Conservation (phyloP, 92 coral and sea anemone genomes). For the Actinernus sp. region DNA sequence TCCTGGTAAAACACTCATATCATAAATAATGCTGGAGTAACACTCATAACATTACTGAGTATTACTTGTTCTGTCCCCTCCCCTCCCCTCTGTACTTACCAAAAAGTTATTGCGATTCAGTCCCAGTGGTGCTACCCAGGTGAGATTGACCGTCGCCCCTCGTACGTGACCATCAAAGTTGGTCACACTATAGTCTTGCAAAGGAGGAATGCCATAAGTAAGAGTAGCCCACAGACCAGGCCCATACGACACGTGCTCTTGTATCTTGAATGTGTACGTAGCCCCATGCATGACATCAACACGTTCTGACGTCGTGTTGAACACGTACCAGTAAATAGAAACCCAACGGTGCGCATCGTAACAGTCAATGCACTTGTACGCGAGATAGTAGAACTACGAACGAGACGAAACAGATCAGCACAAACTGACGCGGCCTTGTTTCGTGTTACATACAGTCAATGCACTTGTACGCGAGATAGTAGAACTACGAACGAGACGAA, state of each 20-base stretch:
- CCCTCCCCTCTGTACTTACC: too few relatives aligned
- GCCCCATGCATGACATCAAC: background rate
- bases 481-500: slow-evolving; percentile 13
- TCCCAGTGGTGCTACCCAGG: too few relatives aligned
- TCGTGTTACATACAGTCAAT: slow-evolving; percentile 11
- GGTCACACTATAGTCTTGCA: background rate
- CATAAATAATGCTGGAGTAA: too few relatives aligned
- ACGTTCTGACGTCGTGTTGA: background rate
- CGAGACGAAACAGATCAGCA: background rate
- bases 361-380: slow-evolving; percentile 31
- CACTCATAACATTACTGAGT: too few relatives aligned
- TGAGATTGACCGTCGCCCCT: background rate
- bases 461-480: slow-evolving; percentile 12
- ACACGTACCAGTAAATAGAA: background rate
- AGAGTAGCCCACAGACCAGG: background rate
- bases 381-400: slow-evolving; percentile 8
- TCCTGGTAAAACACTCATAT: too few relatives aligned
- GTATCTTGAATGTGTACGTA: background rate
- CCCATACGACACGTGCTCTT: slow-evolving; percentile 1
- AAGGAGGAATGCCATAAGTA: too few relatives aligned
- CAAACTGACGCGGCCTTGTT: background rate
- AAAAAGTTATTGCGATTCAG: too few relatives aligned
- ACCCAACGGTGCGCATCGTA: background rate
- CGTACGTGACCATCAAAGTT: background rate
- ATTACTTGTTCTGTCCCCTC: too few relatives aligned